phyloP scores from a whole-genome alignment of 2,113 vertebrate species.

The cat (Felis catus) region DNA sequence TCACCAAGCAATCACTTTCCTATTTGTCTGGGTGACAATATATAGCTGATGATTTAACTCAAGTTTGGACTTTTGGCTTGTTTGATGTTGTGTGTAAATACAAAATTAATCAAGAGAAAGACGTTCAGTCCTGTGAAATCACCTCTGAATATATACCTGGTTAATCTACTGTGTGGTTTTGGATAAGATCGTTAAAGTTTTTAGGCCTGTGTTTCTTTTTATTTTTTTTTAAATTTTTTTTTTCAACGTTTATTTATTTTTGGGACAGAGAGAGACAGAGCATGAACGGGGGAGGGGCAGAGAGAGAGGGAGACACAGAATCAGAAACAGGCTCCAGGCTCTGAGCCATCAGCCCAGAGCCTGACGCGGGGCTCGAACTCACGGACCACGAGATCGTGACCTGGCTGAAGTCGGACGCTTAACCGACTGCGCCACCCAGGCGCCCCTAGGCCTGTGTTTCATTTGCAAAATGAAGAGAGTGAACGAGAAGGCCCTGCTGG shows the following conservation, averaged over 20 bases:
- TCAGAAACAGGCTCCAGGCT: too few species aligned
- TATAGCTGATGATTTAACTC: not conserved
- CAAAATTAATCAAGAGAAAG: not conserved
- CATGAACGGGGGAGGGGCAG: too few species aligned
- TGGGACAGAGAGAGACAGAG: too few species aligned
- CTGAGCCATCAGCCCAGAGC: too few species aligned
- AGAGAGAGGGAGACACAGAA: too few species aligned
- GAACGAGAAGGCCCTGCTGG: not conserved
- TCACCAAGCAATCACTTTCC: not conserved
- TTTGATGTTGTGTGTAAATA: not conserved
- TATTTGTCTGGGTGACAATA: constrained; percentile 4
- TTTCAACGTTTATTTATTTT: too few species aligned
- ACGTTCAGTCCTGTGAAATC: not conserved
- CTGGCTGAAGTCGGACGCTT: too few species aligned
- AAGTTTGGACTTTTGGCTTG: not conserved
- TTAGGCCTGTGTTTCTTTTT: not conserved
- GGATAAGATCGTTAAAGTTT: not conserved
- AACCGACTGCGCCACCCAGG: too few species aligned
- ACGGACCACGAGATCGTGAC: too few species aligned
- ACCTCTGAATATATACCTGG: not conserved
- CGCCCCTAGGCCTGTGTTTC: not conserved
- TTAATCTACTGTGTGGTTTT: not conserved
- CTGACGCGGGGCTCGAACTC: too few species aligned
- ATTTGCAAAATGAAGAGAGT: not conserved
- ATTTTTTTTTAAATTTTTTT: too few species aligned